Conservation (phyloP, 2,888 invertebrate species). For the Drosophila mettleri region DNA sequence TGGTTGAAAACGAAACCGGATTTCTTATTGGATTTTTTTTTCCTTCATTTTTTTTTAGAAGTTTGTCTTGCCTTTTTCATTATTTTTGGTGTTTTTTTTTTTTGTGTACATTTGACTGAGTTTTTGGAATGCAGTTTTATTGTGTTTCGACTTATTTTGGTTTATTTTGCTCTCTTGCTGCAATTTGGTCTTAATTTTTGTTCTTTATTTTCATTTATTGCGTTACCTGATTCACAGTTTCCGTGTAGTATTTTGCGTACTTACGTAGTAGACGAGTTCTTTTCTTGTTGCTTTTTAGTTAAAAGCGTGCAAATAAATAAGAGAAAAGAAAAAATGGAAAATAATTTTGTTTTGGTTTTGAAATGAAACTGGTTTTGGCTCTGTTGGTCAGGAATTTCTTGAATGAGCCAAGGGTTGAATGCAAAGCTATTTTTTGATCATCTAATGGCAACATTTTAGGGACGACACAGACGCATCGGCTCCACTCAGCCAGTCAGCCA, state of each 20-base stretch:
- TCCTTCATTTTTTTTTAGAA: constrained; percentile 59
- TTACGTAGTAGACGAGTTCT: constrained; percentile 47
- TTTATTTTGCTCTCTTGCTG: constrained; percentile 39
- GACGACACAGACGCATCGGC: constrained; percentile 6
- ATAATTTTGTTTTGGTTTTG: constrained; percentile 67
- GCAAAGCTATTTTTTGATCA: constrained; percentile 36
- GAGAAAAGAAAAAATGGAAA: constrained; percentile 29
- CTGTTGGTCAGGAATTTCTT: constrained; percentile 36
- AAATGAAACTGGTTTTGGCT: constrained; percentile 54
- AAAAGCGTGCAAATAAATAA: constrained; percentile 22
- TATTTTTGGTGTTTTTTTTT: constrained; percentile 16
- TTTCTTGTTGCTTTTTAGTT: constrained; percentile 27
- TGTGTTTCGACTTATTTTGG: constrained; percentile 57
- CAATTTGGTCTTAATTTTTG: constrained; percentile 28
- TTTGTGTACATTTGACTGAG: constrained; percentile 70
- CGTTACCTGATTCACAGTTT: constrained; percentile 61
- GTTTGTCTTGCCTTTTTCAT: constrained; percentile 60
- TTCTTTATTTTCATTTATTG: constrained; percentile 31
- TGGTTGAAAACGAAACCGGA: constrained; percentile 83
- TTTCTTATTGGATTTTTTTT: constrained; percentile 64
- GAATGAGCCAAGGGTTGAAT: constrained; percentile 41
- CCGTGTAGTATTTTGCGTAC: constrained; percentile 62
- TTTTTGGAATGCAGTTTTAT: constrained; percentile 73
- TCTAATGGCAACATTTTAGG: constrained; percentile 23
- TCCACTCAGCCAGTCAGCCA: constrained; percentile 6